phyloP scores from a whole-genome alignment of 1,140 invertebrate genomes.

The Drosophila lowei region DNA sequence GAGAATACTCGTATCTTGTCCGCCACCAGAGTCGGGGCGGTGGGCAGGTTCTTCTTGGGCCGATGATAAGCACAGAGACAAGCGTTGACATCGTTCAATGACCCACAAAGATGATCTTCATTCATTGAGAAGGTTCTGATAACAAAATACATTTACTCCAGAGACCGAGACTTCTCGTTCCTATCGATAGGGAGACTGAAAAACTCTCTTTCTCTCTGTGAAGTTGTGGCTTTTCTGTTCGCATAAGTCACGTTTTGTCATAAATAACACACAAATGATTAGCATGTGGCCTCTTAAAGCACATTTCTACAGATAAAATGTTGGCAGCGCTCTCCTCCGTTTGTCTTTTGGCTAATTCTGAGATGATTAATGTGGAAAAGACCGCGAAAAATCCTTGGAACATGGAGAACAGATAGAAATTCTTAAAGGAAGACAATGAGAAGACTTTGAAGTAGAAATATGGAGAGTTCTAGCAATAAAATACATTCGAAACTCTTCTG shows the following conservation, averaged over 20 bases:
- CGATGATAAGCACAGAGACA: constrained; percentile 18
- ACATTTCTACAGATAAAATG: constrained; percentile 17
- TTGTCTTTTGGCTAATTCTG: constrained; percentile 21
- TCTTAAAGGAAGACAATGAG: not conserved
- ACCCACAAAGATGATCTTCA: constrained; percentile 41
- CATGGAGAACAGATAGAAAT: not conserved
- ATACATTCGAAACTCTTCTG: too few relatives aligned
- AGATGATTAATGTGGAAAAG: constrained; percentile 14
- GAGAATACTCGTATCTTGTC: constrained; percentile 13
- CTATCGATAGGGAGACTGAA: too few relatives aligned
- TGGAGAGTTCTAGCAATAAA: too few relatives aligned
- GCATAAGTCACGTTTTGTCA: constrained; percentile 65
- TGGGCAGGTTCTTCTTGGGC: not conserved
- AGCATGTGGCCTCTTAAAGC: constrained; percentile 48
- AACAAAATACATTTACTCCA: not conserved
- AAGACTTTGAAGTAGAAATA: not conserved
- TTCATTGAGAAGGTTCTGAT: constrained; percentile 30
- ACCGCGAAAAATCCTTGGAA: not conserved
- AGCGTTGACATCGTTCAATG: constrained; percentile 62
- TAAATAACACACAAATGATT: constrained; percentile 61
- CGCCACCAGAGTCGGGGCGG: constrained; percentile 20
- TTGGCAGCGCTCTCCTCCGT: not conserved
- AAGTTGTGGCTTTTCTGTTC: constrained; percentile 5
- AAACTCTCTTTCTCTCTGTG: not conserved
- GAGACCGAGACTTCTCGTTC: too few relatives aligned